These are phyloP conservation scores for Karalla daura DNA, from an alignment of 2,797 vertebrate genomes.

Conservation along the genomic window DNA sequence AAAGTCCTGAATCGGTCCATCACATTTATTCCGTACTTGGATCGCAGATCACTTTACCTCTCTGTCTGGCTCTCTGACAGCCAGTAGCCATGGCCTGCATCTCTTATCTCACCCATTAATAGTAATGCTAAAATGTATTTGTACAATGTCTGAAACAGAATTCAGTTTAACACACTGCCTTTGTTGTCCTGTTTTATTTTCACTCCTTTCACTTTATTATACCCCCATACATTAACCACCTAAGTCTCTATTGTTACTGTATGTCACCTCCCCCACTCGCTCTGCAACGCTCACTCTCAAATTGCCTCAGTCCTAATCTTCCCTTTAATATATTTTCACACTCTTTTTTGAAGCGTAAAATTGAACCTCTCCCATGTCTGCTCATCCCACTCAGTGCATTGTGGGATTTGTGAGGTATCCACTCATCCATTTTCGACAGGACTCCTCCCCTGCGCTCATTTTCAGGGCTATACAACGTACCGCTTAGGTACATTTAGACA, in stretches of 20 bases:
- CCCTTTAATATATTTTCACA: constrained; percentile 9
- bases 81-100: constrained; percentile 12
- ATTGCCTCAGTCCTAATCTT: constrained; percentile 36
- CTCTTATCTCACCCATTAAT: constrained; percentile 7
- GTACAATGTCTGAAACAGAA: constrained; percentile 12
- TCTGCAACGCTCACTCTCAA: constrained; percentile 17
- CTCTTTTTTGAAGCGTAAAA: constrained; percentile 60
- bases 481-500: neutral
- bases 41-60: constrained; percentile 9
- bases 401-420: neutral
- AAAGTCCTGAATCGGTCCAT: constrained; percentile 32
- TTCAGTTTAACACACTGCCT: constrained; percentile 12
- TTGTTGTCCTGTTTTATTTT: constrained; percentile 14
- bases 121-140: constrained; percentile 6
- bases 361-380: constrained; percentile 39
- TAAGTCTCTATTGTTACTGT: constrained; percentile 1
- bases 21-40: constrained; percentile 10
- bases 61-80: neutral
- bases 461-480: neutral
- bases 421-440: neutral
- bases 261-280: constrained; percentile 6
- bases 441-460: neutral
- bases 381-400: constrained; percentile 2
- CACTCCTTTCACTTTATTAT: constrained; percentile 18
- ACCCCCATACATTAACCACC: constrained; percentile 28